Evolutionary conservation across 2,888 invertebrate genomes (phyloP), one percentile per base, ranked within the genome.

Genomic region (Drosophila eohydei): DNA sequence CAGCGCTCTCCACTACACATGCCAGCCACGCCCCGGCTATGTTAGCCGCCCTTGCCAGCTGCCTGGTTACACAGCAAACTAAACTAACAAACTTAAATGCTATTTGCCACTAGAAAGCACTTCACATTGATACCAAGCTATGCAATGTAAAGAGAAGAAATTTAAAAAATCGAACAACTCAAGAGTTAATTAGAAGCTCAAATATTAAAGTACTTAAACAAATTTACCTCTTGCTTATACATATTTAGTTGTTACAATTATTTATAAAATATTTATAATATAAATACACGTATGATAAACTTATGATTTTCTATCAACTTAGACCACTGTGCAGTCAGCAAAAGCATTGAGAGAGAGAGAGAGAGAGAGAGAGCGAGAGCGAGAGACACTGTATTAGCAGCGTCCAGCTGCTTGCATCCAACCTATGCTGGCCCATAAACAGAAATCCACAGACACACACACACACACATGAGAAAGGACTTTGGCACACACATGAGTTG

Each of bases 1-100:
- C 51, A 58, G 54, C 69, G 51, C 52, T 63, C 59, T 52, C 59
- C n/a, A 16, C n/a, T 2, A 12, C 16, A 32, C 16, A 16, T 21
- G 14, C 12, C 34, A 7, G 40, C 65, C 63, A 55, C 57, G 44
- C 63, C 43, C 65, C 55, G 11, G 14, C 54, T n/a, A 54, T 38
- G 54, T 30, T 40, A 54, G 11, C 26, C 51, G 36, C 61, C 59
- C 51, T 40, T 26, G 16, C 12, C 34, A 61, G 50, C 34, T 38
- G 40, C 26, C 52, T 32, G 51, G 61, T 58, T 79, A 67, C 55
- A 71, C 79, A 74, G 65, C 70, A 76, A 73, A 73, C 75, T 83
- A 70, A 75, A 74, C 89, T 86, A 81, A 81, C 81, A 86, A 71
- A 76, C 87, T 79, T 86, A 79, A 88, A 88, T 79, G 70, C 76